These are phyloP conservation scores for Hirudo medicinalis DNA, from an alignment of 1,140 invertebrate species.

Conservation along the genomic window DNA sequence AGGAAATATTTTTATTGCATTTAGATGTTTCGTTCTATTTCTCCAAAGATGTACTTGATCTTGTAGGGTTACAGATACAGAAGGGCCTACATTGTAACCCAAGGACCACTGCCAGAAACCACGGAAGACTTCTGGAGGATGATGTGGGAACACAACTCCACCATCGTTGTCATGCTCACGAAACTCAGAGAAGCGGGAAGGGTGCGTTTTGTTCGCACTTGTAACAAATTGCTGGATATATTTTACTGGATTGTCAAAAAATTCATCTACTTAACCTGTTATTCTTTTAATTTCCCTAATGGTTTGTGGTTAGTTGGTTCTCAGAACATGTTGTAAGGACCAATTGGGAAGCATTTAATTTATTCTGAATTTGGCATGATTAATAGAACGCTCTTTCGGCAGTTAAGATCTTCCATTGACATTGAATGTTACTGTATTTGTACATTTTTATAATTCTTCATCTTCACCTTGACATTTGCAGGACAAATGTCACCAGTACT, in stretches of 20 bases:
- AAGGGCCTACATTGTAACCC: constrained; percentile 90
- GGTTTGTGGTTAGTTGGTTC: too few relatives aligned
- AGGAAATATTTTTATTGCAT: too few relatives aligned
- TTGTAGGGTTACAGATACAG: constrained; percentile 79
- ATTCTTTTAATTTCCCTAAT: too few relatives aligned
- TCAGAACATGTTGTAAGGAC: too few relatives aligned
- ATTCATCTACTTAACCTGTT: neutral
- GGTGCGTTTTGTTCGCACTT: constrained; percentile 29
- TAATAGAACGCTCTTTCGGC: too few relatives aligned
- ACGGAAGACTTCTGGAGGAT: constrained; percentile 98
- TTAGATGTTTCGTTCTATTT: too few relatives aligned
- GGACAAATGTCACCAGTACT: constrained; percentile 62
- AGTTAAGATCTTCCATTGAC: too few relatives aligned
- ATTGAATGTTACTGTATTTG: too few relatives aligned
- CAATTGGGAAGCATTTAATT: too few relatives aligned
- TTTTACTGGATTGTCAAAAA: neutral
- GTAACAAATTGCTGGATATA: too few relatives aligned
- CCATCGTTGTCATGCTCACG: constrained; percentile 69
- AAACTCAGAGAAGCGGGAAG: constrained; percentile 50
- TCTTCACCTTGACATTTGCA: constrained; percentile 35
- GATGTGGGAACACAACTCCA: constrained; percentile 99
- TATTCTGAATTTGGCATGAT: too few relatives aligned
- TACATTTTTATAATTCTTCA: neutral
- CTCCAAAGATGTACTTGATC: too few relatives aligned
- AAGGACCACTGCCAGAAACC: constrained; percentile 87